Conservation (phyloP, 1,140 invertebrate species). For the Drosophila micromelanica region DNA sequence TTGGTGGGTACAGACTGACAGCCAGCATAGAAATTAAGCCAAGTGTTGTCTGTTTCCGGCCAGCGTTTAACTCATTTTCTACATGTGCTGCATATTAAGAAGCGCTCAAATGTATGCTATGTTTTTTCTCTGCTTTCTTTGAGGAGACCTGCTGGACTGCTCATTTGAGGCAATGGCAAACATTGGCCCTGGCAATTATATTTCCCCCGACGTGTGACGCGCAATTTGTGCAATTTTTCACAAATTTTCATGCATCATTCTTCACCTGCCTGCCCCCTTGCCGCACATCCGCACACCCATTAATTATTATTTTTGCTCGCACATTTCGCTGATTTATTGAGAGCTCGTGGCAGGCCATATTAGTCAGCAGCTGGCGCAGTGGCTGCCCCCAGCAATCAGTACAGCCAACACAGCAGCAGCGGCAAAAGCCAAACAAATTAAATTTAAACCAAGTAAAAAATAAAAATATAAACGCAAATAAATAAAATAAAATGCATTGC, state of each 20-base stretch:
- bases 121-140: conserved; percentile 9
- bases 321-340: conserved; percentile 80
- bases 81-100: conserved; percentile 82
- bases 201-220: conserved; percentile 34
- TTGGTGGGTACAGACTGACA: conserved; percentile 11
- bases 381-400: conserved; percentile 55
- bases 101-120: conserved; percentile 42
- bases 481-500: conserved; percentile 55
- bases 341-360: conserved; percentile 30
- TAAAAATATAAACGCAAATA: conserved; percentile 21
- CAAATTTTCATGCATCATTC: conserved; percentile 75
- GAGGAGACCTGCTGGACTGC: conserved; percentile 19
- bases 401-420: conserved; percentile 30
- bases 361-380: conserved; percentile 11
- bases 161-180: conserved; percentile 51
- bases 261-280: conserved; percentile 1
- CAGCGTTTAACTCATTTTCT: conserved; percentile 83
- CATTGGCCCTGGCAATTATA: conserved; percentile 58
- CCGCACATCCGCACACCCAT: conserved; percentile 25
- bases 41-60: conserved; percentile 71
- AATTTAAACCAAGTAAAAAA: conserved; percentile 30
- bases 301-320: conserved; percentile 78
- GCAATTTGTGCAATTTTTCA: conserved; percentile 79
- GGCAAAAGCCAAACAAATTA: conserved; percentile 40
- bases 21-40: conserved; percentile 71